phyloP scores from a whole-genome alignment of 2,888 invertebrate genomes.

The Drosophila barbarae region DNA sequence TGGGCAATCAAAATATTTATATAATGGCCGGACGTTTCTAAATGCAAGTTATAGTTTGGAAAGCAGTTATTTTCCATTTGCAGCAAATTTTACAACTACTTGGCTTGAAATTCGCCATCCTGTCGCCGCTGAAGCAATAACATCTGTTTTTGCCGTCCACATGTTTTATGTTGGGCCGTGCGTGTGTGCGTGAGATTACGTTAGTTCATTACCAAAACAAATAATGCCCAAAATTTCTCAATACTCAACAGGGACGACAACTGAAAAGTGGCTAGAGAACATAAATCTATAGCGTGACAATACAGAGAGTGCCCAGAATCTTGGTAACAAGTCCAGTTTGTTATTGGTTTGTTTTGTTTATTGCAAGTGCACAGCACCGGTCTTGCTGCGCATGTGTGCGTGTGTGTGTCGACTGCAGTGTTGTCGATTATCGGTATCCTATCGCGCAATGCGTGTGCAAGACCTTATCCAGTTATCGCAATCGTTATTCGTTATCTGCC shows the following conservation, averaged over 20 bases:
- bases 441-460: background rate
- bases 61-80: background rate
- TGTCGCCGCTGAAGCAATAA: background rate
- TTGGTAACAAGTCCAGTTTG: too few relatives aligned
- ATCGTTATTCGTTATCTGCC: constrained; percentile 7
- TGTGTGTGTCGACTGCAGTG: constrained; percentile 3
- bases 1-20: background rate
- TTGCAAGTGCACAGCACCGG: background rate
- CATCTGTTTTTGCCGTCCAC: constrained; percentile 14
- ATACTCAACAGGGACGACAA: constrained; percentile 5
- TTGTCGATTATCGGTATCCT: constrained; percentile 16
- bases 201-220: constrained; percentile 9
- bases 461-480: constrained; percentile 12
- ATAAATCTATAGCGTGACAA: background rate
- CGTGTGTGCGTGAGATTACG: constrained; percentile 18
- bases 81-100: background rate
- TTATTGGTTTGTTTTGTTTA: background rate
- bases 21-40: background rate
- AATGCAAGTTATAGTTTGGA: background rate
- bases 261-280: background rate
- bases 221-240: background rate
- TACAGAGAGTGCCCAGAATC: background rate
- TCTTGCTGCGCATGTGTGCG: background rate
- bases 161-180: constrained; percentile 14
- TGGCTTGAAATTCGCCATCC: constrained; percentile 1